phyloP scores from a whole-genome alignment of 2,113 vertebrate genomes.

The Oriolus oriolus region DNA sequence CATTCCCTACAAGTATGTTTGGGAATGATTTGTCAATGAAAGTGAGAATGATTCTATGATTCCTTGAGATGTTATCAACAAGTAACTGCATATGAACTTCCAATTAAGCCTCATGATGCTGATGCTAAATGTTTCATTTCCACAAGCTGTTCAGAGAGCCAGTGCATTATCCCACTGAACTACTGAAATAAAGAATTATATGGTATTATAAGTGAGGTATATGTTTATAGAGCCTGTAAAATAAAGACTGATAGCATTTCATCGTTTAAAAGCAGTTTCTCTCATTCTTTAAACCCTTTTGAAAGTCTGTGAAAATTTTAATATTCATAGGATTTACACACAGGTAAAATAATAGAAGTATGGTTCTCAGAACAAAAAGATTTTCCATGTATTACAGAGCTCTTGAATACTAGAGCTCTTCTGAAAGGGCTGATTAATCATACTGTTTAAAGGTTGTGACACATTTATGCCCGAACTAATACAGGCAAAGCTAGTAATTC shows the following conservation, averaged over 20 bases:
- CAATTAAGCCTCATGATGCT: background rate
- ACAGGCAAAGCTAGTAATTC: slow-evolving; percentile 7
- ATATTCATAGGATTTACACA: background rate
- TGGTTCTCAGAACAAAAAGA: background rate
- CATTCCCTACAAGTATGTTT: background rate
- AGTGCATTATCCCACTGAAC: background rate
- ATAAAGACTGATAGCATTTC: background rate
- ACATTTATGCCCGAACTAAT: slow-evolving; percentile 26
- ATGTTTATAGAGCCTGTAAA: background rate
- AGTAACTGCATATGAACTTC: background rate
- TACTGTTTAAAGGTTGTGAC: slow-evolving; percentile 1
- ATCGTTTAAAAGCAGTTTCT: background rate
- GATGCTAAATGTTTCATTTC: slow-evolving; percentile 1
- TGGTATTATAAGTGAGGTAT: background rate
- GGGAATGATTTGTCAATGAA: background rate
- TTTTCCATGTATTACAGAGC: background rate
- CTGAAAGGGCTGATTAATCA: slow-evolving; percentile 46
- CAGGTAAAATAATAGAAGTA: background rate
- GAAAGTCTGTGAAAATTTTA: background rate
- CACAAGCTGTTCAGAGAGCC: background rate
- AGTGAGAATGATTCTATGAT: background rate
- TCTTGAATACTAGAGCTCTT: background rate
- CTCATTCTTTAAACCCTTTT: background rate
- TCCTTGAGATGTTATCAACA: background rate
- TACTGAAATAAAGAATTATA: background rate